Base-by-base conservation (phyloP, 2,113 vertebrate species). In the Poicephalus meyeri region DNA sequence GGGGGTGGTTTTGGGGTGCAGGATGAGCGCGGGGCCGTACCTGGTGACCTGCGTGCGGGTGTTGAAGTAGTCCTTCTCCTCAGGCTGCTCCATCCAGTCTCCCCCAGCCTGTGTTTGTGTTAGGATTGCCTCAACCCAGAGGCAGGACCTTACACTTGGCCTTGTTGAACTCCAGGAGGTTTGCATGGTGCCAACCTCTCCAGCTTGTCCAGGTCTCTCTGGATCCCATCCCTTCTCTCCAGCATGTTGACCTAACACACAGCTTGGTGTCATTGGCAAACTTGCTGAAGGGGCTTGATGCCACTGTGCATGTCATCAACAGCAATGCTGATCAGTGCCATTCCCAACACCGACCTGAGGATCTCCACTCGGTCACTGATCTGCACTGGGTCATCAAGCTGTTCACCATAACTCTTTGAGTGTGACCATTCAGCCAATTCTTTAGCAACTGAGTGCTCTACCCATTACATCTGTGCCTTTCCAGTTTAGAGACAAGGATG, bases 1-100 rank as follows among this genome's bases (percentile, higher is more conserved):
- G 18, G n/a, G 1, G 29, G 20, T 14, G 71, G 9, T 41, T 6
- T 3, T 5, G 50, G 35, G 35, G 3, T 8, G 61, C 0, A 0
- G 33, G 49, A 3, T 37, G 39, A 16, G 18, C 0, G 6, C 11
- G 16, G 20, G 68, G 69, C 28, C 77, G 83, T 98, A 99, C 99
- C 99, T 99, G 71, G 99, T 99, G 95, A 99, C 99, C 95, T 99
- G 99, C 11, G 99, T 99, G 60, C 99, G 97, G 2, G 99, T 99
- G 97, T 98, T 99, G 96, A 99, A 99, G 95, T 99, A 23, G 56
- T n/a, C 56, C 56, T 58, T 58, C 21, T n/a, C 20, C 33, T 58
- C 33, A 58, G 21, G 56, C 56, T 58, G 56, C 13, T 35, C 10
- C 33, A 35, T 15, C 21, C 56, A 35, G 33, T 35, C 21, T 24